These are phyloP conservation scores for Diploptera punctata DNA, from an alignment of 2,888 invertebrate species.

Conservation along the genomic window DNA sequence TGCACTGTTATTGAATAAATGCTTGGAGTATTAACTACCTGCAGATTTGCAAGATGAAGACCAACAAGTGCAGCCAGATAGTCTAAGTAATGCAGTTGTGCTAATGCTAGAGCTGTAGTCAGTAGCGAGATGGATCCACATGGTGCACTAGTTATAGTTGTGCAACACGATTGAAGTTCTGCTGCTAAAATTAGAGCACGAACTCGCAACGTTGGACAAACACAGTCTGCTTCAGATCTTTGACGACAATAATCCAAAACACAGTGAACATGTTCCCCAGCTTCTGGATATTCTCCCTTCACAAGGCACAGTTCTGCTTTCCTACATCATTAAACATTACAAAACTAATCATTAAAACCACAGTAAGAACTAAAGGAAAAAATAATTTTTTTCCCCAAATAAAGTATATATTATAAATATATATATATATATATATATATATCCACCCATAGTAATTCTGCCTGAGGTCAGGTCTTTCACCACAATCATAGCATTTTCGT, in stretches of 20 bases:
- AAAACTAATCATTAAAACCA: neutral
- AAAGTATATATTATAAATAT: too few species aligned
- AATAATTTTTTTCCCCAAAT: too few species aligned
- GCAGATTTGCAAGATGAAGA: constrained; percentile 80
- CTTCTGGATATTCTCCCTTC: constrained; percentile 54
- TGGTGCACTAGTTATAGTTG: constrained; percentile 22
- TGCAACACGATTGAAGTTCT: constrained; percentile 64
- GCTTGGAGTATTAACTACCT: too few species aligned
- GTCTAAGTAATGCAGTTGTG: constrained; percentile 76
- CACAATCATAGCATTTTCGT: too few species aligned
- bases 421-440: too few species aligned
- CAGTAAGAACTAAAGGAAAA: too few species aligned
- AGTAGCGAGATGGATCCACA: constrained; percentile 58
- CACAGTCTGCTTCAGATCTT: constrained; percentile 60
- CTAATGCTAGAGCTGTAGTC: constrained; percentile 74
- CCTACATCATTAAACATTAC: constrained; percentile 44
- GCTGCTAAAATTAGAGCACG: constrained; percentile 73
- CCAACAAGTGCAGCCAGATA: constrained; percentile 77
- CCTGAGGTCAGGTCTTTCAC: too few species aligned
- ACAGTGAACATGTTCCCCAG: constrained; percentile 57
- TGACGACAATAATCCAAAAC: constrained; percentile 62
- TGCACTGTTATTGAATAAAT: too few species aligned
- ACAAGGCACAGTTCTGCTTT: constrained; percentile 54
- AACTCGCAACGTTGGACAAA: constrained; percentile 60
- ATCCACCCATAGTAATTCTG: too few species aligned